Conservation (phyloP, 2,113 vertebrate species). For the Crotalus helleri region DNA sequence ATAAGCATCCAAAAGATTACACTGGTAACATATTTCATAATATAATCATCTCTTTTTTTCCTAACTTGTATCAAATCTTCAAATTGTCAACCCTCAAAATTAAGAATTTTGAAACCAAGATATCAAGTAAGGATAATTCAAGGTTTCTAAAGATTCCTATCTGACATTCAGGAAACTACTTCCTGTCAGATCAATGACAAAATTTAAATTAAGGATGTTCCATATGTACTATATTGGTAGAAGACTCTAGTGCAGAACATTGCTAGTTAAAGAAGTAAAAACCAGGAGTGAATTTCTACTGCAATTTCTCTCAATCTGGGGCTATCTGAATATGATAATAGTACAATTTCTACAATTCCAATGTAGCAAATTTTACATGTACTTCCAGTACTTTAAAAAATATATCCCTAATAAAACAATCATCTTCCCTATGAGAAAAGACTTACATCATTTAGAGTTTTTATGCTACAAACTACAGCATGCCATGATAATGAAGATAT, state of each 20-base stretch:
- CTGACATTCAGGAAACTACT: neutral
- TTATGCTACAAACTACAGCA: neutral
- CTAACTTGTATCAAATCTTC: neutral
- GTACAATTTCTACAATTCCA: neutral
- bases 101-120: neutral
- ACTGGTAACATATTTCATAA: neutral
- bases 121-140: neutral
- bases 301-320: neutral
- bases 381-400: neutral
- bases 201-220: neutral
- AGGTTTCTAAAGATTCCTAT: neutral
- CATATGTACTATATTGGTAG: neutral
- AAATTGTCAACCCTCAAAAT: neutral
- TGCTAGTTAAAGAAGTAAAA: neutral
- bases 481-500: neutral
- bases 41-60: neutral
- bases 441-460: neutral
- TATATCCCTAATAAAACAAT: neutral
- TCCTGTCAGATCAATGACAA: neutral
- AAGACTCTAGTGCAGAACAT: neutral
- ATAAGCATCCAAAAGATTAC: neutral
- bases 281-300: neutral
- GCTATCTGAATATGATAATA: neutral
- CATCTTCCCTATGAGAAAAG: neutral
- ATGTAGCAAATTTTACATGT: neutral